Base-by-base conservation (phyloP, 2,888 invertebrate species). In the Drosophila koepferae region DNA sequence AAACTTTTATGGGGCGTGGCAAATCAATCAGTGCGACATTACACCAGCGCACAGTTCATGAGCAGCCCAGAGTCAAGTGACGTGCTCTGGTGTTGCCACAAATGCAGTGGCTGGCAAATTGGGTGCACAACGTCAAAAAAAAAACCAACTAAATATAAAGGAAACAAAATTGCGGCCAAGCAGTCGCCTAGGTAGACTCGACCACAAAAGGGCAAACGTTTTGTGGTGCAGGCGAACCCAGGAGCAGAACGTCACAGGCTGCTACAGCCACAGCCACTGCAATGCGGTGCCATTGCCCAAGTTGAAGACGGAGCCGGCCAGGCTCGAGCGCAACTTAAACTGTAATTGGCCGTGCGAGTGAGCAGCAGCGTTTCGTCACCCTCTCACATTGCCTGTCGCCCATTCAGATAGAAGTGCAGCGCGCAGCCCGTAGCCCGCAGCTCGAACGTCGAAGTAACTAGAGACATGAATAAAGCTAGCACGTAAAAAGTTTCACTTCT, bases 261-360 rank as follows among this genome's bases (percentile, higher is more conserved):
- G 83, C 70, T 81, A 68, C 82, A 28, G 28, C 28, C 28, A 28
- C 6, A 67, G 79, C 71, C 55, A 71, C 71, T 72, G 72, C 72
- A 72, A 72, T 72, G 72, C 72, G 41, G 73, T 46, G 72, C 67
- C 59, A 54, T 72, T 64, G 61, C 56, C 73, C 73, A 61, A 60
- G 41, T 55, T 34, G 41, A 41, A 71, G 74, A 66, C 77, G 64
- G 62, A 49, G 77, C 61, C 31, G 23, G 59, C 55, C 56, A 54
- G 38, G 28, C 40, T 28, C 23, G 54, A 38, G 53, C 55, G 64
- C 71, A 82, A 82, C 88, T 77, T 82, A 70, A 76, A 70, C 87
- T 60, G 80, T 85, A 85, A 85, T 85, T 89, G 89, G 87, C 87
- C 89, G 71, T 86, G 87, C 87, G 81, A 89, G 66, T 74, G 72